Evolutionary conservation across 2,113 vertebrate species (phyloP), one percentile per base, ranked within the genome.

Genomic region (Pterophyllum scalare): DNA sequence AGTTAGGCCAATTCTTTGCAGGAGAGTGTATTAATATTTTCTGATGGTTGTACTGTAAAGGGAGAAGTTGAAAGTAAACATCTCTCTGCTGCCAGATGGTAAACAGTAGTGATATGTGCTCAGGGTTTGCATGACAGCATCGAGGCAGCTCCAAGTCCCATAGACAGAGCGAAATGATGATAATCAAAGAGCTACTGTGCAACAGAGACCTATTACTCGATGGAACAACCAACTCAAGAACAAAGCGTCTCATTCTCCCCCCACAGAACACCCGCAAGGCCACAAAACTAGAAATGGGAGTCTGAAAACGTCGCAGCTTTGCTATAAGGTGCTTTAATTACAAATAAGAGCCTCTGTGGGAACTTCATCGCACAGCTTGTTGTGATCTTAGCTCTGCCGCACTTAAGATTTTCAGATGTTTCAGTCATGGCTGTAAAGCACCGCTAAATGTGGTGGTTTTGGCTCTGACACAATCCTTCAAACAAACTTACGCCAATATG

Each of bases 131-230:
- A 83, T 77, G 81, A 82, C 80, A 87, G 64, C 83, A 72, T 10
- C 59, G 77, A 76, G 81, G 75, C 86, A 82, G 79, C 78, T 79
- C 54, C 15, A 59, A 40, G 77, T 77, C 60, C 72, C 77, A 49
- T 24, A 87, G 62, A 87, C 58, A 22, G 72, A 75, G 19, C 20
- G 38, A 85, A 87, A 56, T 31, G 75, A 64, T 74, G 22, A 46
- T 46, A 90, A 90, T 91, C 87, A 92, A 84, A 86, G 65, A 78
- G 13, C 58, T 85, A 83, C 87, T 78, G 54, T 83, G 77, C 89
- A 49, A 9, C 75, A 64, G 89, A 88, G 86, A 82, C 77, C 33
- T 70, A 79, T 82, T 60, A 83, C 77, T 89, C 81, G 65, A 54
- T 65, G 38, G 70, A 83, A 90, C 65, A 77, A 72, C 77, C 49